Evolutionary conservation across 2,888 invertebrate genomes (phyloP).

Genomic region (Synanthedon andrenaeformis): DNA sequence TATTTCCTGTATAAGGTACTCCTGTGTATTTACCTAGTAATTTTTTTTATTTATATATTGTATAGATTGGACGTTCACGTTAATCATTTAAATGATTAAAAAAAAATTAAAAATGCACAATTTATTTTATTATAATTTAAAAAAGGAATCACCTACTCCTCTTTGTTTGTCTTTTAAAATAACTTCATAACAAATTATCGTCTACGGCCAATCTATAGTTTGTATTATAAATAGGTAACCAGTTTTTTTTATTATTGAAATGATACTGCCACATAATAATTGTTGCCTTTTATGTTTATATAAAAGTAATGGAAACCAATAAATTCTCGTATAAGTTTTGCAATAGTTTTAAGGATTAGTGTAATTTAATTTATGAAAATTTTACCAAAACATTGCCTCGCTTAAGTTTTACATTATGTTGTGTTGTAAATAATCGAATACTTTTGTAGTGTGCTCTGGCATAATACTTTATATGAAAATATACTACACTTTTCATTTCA

Average conservation of each 20-base stretch:
- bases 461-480: conserved; percentile 41
- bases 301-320: neutral
- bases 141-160: too few relatives aligned
- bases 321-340: conserved; percentile 6
- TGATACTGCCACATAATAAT: neutral
- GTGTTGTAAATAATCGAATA: conserved; percentile 49
- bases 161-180: too few relatives aligned
- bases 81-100: too few relatives aligned
- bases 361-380: conserved; percentile 50
- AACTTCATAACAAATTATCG: too few relatives aligned
- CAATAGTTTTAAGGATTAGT: conserved; percentile 34
- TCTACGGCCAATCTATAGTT: too few relatives aligned
- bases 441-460: conserved; percentile 53
- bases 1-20: conserved; percentile 49
- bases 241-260: too few relatives aligned
- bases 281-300: neutral
- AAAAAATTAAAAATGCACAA: too few relatives aligned
- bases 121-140: too few relatives aligned
- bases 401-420: conserved; percentile 53
- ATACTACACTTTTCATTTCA: conserved; percentile 50
- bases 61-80: too few relatives aligned
- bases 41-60: too few relatives aligned
- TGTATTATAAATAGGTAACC: too few relatives aligned
- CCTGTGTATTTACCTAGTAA: conserved; percentile 4
- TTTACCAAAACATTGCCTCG: conserved; percentile 69